phyloP scores from a whole-genome alignment of 2,888 invertebrate species.

The Elmis aenea region DNA sequence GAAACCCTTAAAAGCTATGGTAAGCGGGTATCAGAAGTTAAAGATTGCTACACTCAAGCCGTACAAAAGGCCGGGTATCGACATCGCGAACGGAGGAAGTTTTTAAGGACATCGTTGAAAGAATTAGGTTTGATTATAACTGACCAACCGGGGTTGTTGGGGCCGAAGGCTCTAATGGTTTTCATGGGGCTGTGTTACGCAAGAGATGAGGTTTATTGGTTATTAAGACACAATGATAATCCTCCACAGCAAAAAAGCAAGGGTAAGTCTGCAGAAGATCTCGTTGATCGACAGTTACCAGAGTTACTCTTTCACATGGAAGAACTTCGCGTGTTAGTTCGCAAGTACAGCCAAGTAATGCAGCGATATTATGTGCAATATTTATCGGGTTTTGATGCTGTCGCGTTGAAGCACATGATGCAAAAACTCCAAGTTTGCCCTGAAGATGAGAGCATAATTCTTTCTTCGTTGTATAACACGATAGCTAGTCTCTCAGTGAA shows the following conservation, averaged over 20 bases:
- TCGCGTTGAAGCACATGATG: constrained; percentile 78
- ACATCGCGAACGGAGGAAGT: constrained; percentile 94
- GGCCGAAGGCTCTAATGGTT: constrained; percentile 94
- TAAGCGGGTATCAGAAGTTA: constrained; percentile 91
- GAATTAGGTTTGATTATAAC: constrained; percentile 92
- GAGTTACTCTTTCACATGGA: constrained; percentile 98
- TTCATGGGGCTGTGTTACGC: constrained; percentile 95
- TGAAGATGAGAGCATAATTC: constrained; percentile 91
- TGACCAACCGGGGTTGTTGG: constrained; percentile 95
- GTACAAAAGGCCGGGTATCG: constrained; percentile 85
- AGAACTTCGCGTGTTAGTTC: constrained; percentile 87
- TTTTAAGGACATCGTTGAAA: constrained; percentile 89
- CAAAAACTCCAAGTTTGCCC: constrained; percentile 80
- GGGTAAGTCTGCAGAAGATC: constrained; percentile 79
- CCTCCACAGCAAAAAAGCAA: constrained; percentile 84
- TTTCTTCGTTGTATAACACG: constrained; percentile 87
- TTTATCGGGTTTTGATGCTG: constrained; percentile 92
- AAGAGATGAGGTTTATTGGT: constrained; percentile 96
- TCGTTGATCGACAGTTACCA: constrained; percentile 93
- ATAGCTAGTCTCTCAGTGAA: constrained; percentile 82
- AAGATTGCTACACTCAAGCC: constrained; percentile 88
- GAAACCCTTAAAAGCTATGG: constrained; percentile 93
- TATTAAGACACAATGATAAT: constrained; percentile 93
- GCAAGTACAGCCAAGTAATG: constrained; percentile 90
- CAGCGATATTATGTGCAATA: constrained; percentile 98